Conservation (phyloP, 2,113 vertebrate species). For the Cyanistes caeruleus region DNA sequence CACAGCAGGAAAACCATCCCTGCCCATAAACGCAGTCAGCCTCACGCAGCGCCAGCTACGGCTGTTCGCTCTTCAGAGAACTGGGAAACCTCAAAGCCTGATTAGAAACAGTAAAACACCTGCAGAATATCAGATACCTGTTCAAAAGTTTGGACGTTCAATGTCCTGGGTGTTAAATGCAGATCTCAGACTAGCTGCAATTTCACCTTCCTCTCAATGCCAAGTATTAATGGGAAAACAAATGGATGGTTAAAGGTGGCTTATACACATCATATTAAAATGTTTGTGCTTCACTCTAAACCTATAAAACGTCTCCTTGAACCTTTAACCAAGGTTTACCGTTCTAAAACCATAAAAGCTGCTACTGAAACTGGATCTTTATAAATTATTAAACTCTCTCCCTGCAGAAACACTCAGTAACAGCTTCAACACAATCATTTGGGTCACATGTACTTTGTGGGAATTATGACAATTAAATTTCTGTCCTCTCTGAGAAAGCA, state of each 20-base stretch:
- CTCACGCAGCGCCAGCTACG: accelerated
- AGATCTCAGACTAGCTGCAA: neutral
- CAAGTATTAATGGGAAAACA: neutral
- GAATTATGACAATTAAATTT: neutral
- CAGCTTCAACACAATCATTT: neutral
- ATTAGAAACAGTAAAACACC: neutral
- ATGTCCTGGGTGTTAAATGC: accelerated
- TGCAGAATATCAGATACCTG: neutral
- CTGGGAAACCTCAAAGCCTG: neutral
- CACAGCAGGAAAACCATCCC: neutral
- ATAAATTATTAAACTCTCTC: neutral
- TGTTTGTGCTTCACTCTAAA: neutral
- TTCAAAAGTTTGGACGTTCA: neutral
- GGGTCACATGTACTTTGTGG: neutral
- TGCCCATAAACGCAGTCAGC: neutral
- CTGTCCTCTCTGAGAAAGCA: neutral
- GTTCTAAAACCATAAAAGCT: neutral
- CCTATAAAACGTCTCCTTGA: neutral
- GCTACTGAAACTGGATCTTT: neutral
- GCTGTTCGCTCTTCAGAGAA: neutral
- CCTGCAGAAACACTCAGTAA: neutral
- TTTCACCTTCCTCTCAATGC: neutral
- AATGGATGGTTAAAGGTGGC: neutral
- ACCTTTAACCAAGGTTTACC: neutral
- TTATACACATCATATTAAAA: accelerated